A percentile compares a stretch with the other conserved stretches of the same genome.
These are phyloP conservation scores for Hydrocynus forskahlii DNA, from an alignment of 2,797 vertebrate species.

Conservation along the genomic window DNA sequence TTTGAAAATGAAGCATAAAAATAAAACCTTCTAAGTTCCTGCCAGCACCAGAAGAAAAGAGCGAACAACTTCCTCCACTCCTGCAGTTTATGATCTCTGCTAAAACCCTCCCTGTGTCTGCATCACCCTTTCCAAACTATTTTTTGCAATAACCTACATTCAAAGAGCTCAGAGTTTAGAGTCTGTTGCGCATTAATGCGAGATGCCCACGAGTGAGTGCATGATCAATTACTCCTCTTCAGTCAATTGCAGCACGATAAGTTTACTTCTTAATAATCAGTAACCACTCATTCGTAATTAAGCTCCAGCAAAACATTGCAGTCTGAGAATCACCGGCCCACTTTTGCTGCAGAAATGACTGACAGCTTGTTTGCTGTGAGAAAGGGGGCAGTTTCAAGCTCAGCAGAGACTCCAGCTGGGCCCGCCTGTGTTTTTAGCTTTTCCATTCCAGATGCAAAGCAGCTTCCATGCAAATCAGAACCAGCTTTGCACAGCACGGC, in stretches of 20 bases:
- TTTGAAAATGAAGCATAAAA: conserved; percentile 34
- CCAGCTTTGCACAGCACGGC: background rate
- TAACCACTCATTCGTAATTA: conserved; percentile 22
- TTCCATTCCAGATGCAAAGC: conserved; percentile 45
- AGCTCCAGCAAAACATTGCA: background rate
- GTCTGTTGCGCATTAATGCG: background rate
- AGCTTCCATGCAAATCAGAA: conserved; percentile 45
- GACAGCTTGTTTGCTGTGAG: background rate
- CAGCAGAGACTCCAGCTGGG: background rate
- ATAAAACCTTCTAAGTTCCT: conserved; percentile 41
- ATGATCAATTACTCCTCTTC: background rate
- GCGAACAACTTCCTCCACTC: conserved; percentile 7
- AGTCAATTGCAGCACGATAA: no score
- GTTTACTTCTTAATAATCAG: background rate
- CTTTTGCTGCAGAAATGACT: background rate
- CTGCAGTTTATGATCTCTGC: conserved; percentile 2
- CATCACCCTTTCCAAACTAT: background rate
- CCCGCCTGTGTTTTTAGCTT: conserved; percentile 11
- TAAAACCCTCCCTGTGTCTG: background rate
- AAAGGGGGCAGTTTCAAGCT: conserved; percentile 3
- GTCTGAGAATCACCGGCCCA: background rate
- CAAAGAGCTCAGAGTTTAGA: background rate
- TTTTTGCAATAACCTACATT: background rate
- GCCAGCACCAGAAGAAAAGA: conserved; percentile 25
- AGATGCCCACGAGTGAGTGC: background rate